These are phyloP conservation scores for Blennius ocellaris DNA, from an alignment of 2,113 vertebrate genomes.

Conservation along the genomic window DNA sequence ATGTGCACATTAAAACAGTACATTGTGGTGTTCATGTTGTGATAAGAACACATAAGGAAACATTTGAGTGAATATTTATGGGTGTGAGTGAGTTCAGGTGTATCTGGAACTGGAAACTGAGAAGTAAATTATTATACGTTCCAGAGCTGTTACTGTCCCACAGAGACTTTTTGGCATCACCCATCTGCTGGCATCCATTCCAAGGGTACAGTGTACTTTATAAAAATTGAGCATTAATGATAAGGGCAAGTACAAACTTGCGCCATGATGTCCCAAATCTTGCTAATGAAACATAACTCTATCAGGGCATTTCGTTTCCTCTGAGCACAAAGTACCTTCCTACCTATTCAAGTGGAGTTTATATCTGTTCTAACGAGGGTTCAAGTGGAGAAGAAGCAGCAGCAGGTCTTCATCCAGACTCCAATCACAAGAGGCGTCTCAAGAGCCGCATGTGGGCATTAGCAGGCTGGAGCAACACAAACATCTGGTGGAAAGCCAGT, in stretches of 20 bases:
- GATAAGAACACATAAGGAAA: too few species aligned
- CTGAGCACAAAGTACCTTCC: conserved; percentile 28
- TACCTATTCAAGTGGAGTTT: conserved; percentile 45
- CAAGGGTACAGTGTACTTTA: neutral
- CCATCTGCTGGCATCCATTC: too few species aligned
- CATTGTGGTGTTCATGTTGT: too few species aligned
- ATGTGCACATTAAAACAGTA: too few species aligned
- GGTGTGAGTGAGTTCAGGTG: too few species aligned
- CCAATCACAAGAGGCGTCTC: conserved; percentile 22
- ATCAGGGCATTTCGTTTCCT: conserved; percentile 30
- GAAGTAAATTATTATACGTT: too few species aligned
- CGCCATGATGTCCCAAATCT: conserved; percentile 23
- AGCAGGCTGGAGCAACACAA: conserved; percentile 24
- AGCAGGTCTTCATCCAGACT: conserved; percentile 25
- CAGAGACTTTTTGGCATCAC: too few species aligned
- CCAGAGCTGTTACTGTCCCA: too few species aligned
- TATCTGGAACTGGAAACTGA: too few species aligned
- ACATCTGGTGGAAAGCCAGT: conserved; percentile 27
- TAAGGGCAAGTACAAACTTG: conserved; percentile 22
- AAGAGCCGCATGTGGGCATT: conserved; percentile 32
- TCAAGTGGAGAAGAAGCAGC: conserved; percentile 30
- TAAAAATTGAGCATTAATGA: conserved; percentile 41
- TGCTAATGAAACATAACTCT: conserved; percentile 39
- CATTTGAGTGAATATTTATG: too few species aligned
- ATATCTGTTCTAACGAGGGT: conserved; percentile 41